These are phyloP conservation scores for Antrozous pallidus DNA, from an alignment of 2,797 vertebrate species.

Conservation along the genomic window DNA sequence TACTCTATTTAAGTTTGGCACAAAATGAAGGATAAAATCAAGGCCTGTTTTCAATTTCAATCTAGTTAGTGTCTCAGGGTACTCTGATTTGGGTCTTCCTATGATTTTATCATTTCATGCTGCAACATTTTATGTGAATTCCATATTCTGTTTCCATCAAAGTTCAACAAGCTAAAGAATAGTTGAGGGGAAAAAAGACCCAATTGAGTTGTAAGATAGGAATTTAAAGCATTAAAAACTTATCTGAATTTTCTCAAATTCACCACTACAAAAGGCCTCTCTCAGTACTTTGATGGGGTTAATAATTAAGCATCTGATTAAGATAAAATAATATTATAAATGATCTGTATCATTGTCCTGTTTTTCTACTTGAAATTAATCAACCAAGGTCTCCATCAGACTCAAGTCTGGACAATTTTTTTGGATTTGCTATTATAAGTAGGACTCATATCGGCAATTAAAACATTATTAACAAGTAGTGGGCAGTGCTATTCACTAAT, in stretches of 20 bases:
- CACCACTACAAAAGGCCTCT: background rate
- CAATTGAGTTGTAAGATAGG: background rate
- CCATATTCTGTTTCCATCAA: background rate
- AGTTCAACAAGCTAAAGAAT: background rate
- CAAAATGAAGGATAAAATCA: conserved; percentile 50
- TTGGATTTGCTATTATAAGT: background rate
- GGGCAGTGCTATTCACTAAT: background rate
- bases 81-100: conserved; percentile 7
- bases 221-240: conserved; percentile 19
- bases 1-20: conserved; percentile 61
- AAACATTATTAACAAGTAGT: background rate
- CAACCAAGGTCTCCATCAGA: background rate
- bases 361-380: background rate
- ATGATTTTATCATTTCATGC: conserved; percentile 29
- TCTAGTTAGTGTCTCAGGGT: conserved; percentile 16
- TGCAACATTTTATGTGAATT: conserved; percentile 13
- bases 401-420: background rate
- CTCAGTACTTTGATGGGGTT: background rate
- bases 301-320: background rate
- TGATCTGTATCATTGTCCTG: background rate
- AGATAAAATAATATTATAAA: background rate
- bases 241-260: conserved; percentile 20
- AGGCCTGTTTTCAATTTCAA: conserved; percentile 54
- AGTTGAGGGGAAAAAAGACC: background rate
- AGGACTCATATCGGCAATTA: background rate